A percentile compares a stretch with the other conserved stretches of the same genome.
These are phyloP conservation scores for Microctonus brassicae DNA, from an alignment of 2,888 invertebrate species.

Conservation along the genomic window DNA sequence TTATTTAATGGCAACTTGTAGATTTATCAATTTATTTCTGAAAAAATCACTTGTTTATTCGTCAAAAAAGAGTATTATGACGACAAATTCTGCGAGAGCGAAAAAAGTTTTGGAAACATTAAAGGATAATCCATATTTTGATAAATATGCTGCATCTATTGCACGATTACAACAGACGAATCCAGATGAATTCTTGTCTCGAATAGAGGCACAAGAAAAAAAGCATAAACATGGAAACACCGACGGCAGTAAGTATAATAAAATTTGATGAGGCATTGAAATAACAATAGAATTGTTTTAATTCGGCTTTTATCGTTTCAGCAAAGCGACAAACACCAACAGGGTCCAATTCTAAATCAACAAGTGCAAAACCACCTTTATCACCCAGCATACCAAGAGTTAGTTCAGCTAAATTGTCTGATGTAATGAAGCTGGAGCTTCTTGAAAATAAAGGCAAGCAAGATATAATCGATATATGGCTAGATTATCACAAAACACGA, in stretches of 20 bases:
- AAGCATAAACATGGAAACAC: constrained; percentile 61
- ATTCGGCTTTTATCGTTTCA: neutral
- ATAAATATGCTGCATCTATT: constrained; percentile 85
- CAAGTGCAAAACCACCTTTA: constrained; percentile 52
- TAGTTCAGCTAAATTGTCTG: constrained; percentile 52
- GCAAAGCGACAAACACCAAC: neutral
- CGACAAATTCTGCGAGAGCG: constrained; percentile 63
- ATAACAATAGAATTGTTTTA: neutral
- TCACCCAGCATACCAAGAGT: constrained; percentile 23
- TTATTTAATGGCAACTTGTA: neutral
- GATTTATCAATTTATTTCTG: neutral
- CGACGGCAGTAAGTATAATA: neutral
- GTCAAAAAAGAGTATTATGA: constrained; percentile 63
- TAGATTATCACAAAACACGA: constrained; percentile 83
- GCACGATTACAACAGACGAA: constrained; percentile 80
- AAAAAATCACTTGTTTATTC: neutral
- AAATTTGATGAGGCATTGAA: neutral
- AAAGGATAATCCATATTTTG: constrained; percentile 81
- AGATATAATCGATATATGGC: constrained; percentile 85
- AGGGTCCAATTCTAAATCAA: neutral
- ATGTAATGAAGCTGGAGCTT: constrained; percentile 84
- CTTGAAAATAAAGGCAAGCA: constrained; percentile 78
- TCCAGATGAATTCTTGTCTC: constrained; percentile 80
- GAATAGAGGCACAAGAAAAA: constrained; percentile 73
- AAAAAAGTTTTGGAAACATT: constrained; percentile 72